phyloP scores from a whole-genome alignment of 1,140 invertebrate genomes.

The Drosophila pachea region DNA sequence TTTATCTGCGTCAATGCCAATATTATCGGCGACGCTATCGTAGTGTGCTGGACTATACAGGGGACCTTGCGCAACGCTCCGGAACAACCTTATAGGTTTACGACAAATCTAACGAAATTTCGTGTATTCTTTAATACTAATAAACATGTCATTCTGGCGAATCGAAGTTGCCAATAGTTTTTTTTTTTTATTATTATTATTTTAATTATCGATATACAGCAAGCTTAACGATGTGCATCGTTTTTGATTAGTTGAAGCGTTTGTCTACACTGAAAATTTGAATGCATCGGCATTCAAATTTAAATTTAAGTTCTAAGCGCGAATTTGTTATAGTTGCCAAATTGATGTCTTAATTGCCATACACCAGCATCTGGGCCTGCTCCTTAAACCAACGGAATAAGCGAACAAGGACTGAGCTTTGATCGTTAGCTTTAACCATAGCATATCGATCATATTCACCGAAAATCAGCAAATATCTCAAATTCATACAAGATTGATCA shows the following conservation, averaged over 20 bases:
- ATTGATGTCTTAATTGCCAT: too few species aligned
- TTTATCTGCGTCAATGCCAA: slow-evolving; percentile 47
- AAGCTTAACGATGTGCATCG: too few species aligned
- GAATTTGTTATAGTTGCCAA: too few species aligned
- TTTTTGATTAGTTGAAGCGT: too few species aligned
- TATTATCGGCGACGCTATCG: slow-evolving; percentile 39
- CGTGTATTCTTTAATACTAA: neutral
- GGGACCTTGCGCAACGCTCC: slow-evolving; percentile 8
- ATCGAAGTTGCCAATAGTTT: neutral
- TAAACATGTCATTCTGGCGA: slow-evolving; percentile 6
- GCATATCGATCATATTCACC: neutral
- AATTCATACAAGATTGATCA: neutral
- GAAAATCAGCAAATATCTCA: slow-evolving; percentile 10
- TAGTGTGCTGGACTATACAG: slow-evolving; percentile 39
- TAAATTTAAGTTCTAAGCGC: neutral
- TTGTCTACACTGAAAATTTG: too few species aligned
- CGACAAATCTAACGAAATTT: neutral
- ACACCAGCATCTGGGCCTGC: neutral
- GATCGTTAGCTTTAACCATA: too few species aligned
- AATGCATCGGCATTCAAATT: neutral
- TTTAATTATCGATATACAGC: neutral
- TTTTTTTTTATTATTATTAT: too few species aligned
- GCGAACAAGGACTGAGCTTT: too few species aligned
- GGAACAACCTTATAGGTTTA: neutral
- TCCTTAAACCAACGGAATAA: neutral